Conservation (phyloP, 2,797 vertebrate species). For the Lagocephalus sceleratus region DNA sequence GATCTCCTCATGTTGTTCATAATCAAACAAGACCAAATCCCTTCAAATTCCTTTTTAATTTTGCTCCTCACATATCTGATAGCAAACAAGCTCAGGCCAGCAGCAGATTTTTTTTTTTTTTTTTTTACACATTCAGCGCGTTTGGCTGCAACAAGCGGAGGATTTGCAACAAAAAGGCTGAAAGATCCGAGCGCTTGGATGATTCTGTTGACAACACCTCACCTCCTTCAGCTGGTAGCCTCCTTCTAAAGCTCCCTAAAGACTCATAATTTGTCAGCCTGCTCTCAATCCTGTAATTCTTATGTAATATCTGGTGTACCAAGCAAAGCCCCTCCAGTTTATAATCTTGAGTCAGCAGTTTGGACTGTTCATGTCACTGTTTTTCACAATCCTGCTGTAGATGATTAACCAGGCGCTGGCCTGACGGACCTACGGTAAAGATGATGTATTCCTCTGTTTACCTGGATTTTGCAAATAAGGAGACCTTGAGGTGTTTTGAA, state of each 20-base stretch:
- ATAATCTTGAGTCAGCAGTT: conserved; percentile 1
- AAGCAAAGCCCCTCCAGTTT: conserved; percentile 5
- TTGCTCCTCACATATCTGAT: background rate
- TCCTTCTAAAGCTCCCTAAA: conserved; percentile 1
- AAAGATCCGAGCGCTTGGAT: conserved; percentile 33
- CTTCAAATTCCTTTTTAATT: background rate
- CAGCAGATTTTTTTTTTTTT: conserved; percentile 3
- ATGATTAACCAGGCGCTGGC: too few relatives aligned
- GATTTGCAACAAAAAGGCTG: conserved; percentile 21
- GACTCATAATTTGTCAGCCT: conserved; percentile 18
- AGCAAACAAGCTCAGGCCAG: background rate
- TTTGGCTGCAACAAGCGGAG: conserved; percentile 14
- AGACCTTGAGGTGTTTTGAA: too few relatives aligned
- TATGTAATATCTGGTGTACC: conserved; percentile 32
- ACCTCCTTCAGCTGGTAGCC: conserved; percentile 24
- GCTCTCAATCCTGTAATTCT: conserved; percentile 23
- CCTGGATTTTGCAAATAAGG: too few relatives aligned
- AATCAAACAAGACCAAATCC: background rate
- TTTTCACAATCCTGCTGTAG: too few relatives aligned
- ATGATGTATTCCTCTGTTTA: too few relatives aligned
- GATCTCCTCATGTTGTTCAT: background rate
- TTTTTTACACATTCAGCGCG: conserved; percentile 8
- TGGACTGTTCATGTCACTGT: conserved; percentile 4
- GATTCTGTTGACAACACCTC: conserved; percentile 4
- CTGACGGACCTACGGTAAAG: too few relatives aligned